Conservation (phyloP, 2,113 vertebrate species). For the Forbesichthys papilliferus region DNA sequence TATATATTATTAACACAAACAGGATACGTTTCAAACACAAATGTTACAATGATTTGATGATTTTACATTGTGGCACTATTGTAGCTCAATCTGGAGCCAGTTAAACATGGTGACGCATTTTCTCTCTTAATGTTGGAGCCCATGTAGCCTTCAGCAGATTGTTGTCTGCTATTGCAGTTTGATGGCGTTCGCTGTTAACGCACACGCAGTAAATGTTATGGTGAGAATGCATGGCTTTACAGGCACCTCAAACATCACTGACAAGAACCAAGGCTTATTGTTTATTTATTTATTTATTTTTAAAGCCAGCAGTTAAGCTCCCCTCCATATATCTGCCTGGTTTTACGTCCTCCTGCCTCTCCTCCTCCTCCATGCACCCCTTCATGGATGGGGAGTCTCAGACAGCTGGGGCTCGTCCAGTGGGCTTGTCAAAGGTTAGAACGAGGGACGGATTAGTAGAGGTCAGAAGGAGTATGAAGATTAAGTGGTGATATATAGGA, state of each 20-base stretch:
- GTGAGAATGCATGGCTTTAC: neutral
- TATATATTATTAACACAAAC: too few relatives aligned
- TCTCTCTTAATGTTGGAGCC: neutral
- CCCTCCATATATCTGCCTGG: slow-evolving; percentile 31
- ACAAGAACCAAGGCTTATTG: neutral
- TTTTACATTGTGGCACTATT: too few relatives aligned
- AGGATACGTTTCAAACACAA: too few relatives aligned
- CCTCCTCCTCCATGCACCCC: slow-evolving; percentile 9
- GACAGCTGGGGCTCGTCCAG: slow-evolving; percentile 60
- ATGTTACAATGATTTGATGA: too few relatives aligned
- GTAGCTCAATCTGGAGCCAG: neutral
- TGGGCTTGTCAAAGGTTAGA: slow-evolving; percentile 31
- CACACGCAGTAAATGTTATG: neutral
- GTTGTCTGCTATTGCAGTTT: too few relatives aligned
- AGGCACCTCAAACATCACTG: neutral
- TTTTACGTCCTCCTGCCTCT: slow-evolving; percentile 15
- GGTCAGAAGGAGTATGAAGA: slow-evolving; percentile 40
- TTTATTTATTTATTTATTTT: neutral
- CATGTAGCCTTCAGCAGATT: too few relatives aligned
- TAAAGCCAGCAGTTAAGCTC: slow-evolving; percentile 1
- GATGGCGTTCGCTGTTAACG: neutral
- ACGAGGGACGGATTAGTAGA: slow-evolving; percentile 22
- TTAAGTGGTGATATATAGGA: slow-evolving; percentile 14
- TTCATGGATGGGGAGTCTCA: slow-evolving; percentile 43
- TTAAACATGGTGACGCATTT: neutral